Conservation (phyloP, 2,113 vertebrate genomes). For the Myocastor coypus region DNA sequence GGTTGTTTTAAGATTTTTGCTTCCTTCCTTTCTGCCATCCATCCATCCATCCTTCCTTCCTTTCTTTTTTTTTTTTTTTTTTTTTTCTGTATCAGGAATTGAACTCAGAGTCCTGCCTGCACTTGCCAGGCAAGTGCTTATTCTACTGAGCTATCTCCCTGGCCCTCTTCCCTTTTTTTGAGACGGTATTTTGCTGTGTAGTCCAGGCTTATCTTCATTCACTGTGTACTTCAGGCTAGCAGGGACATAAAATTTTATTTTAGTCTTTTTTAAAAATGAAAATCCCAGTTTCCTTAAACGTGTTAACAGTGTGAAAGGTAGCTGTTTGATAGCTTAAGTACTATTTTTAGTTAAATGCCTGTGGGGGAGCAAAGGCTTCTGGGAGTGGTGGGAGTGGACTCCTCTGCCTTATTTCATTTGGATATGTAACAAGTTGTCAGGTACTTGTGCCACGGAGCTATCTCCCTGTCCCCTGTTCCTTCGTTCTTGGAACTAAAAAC, state of each 20-base stretch:
- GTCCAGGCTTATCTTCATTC: neutral
- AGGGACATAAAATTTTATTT: slow-evolving; percentile 20
- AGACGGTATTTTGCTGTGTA: neutral
- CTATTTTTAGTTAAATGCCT: neutral
- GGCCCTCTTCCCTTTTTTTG: neutral
- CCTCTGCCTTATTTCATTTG: slow-evolving; percentile 1
- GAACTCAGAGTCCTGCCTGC: too few relatives aligned
- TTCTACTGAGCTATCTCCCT: too few relatives aligned
- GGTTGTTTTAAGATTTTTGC: slow-evolving; percentile 25
- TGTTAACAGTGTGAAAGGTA: neutral
- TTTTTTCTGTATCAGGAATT: too few relatives aligned
- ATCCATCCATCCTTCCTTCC: too few relatives aligned
- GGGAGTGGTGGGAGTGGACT: neutral
- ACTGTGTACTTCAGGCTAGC: neutral
- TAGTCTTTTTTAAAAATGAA: slow-evolving; percentile 37
- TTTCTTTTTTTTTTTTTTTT: too few relatives aligned
- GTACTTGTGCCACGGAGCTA: too few relatives aligned
- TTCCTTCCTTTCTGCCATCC: neutral
- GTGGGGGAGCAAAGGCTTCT: neutral
- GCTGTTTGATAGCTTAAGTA: neutral
- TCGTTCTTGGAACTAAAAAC: slow-evolving; percentile 57
- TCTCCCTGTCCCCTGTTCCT: neutral
- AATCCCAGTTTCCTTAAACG: neutral
- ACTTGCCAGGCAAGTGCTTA: too few relatives aligned
- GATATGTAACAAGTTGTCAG: neutral